A percentile compares a stretch with the other conserved stretches of the same genome.
These are phyloP conservation scores for Lepidocolaptes lacrymiger DNA, from an alignment of 2,797 vertebrate genomes.

Conservation along the genomic window DNA sequence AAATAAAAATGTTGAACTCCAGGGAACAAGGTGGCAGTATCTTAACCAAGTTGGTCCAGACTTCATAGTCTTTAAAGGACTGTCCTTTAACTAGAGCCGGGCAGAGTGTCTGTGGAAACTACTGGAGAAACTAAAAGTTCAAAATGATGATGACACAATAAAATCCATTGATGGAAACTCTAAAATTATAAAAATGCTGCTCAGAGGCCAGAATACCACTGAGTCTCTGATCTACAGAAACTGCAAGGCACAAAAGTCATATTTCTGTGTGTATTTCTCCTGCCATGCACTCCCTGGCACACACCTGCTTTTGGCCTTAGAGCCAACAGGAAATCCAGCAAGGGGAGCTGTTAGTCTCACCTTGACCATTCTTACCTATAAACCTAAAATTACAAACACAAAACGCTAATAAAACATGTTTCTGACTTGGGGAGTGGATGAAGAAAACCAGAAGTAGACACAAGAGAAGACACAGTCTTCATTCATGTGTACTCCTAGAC, in stretches of 20 bases:
- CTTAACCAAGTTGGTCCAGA: not conserved
- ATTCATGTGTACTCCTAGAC: not conserved
- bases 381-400: not conserved
- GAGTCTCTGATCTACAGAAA: not conserved
- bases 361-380: not conserved
- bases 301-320: not conserved
- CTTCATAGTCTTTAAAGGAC: not conserved
- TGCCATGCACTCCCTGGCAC: not conserved
- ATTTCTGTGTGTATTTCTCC: not conserved
- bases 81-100: not conserved
- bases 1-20: not conserved
- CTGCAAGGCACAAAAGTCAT: not conserved
- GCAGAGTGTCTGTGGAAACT: not conserved
- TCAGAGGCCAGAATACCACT: not conserved
- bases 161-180: not conserved
- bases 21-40: not conserved
- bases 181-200: not conserved
- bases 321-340: not conserved
- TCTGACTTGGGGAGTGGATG: not conserved
- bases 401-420: not conserved
- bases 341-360: not conserved
- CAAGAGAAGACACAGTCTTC: not conserved
- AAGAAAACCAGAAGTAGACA: not conserved
- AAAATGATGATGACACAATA: not conserved
- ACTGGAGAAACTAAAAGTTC: not conserved